phyloP scores from a whole-genome alignment of 2,888 invertebrate genomes.

The Tetranychus piercei region DNA sequence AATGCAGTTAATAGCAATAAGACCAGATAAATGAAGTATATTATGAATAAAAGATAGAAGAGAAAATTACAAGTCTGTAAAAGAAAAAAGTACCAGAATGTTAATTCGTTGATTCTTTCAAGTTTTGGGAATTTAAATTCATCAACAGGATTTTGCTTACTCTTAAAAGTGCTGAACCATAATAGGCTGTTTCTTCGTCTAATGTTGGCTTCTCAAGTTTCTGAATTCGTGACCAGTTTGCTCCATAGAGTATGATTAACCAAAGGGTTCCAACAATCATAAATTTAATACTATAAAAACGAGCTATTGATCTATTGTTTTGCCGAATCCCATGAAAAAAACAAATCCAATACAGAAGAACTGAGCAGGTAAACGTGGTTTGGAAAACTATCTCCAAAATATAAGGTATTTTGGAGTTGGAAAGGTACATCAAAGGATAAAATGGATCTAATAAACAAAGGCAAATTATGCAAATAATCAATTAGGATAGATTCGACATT shows the following conservation, averaged over 20 bases:
- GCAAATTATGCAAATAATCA: background rate
- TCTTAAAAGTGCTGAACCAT: slow-evolving; percentile 3
- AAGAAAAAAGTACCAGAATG: background rate
- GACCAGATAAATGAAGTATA: slow-evolving; percentile 67
- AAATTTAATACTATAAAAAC: slow-evolving; percentile 78
- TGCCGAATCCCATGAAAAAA: slow-evolving; percentile 61
- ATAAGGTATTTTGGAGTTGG: slow-evolving; percentile 76
- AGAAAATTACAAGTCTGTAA: slow-evolving; percentile 65
- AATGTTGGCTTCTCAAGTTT: slow-evolving; percentile 77
- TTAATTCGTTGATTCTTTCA: background rate
- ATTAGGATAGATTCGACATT: too few relatives aligned
- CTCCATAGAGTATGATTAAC: slow-evolving; percentile 62
- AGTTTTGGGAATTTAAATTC: too few relatives aligned
- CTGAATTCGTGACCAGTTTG: slow-evolving; percentile 75
- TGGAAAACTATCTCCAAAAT: slow-evolving; percentile 76
- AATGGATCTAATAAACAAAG: slow-evolving; percentile 55
- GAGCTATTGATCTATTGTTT: slow-evolving; percentile 64
- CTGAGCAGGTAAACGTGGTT: slow-evolving; percentile 63
- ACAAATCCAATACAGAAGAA: slow-evolving; percentile 83
- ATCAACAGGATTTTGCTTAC: background rate
- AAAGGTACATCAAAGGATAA: slow-evolving; percentile 70
- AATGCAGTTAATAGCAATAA: slow-evolving; percentile 71
- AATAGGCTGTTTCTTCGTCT: slow-evolving; percentile 44
- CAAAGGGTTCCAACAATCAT: slow-evolving; percentile 67
- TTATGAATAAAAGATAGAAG: slow-evolving; percentile 62